Conservation (phyloP, 2,797 vertebrate genomes). For the Oophaga sylvatica region DNA sequence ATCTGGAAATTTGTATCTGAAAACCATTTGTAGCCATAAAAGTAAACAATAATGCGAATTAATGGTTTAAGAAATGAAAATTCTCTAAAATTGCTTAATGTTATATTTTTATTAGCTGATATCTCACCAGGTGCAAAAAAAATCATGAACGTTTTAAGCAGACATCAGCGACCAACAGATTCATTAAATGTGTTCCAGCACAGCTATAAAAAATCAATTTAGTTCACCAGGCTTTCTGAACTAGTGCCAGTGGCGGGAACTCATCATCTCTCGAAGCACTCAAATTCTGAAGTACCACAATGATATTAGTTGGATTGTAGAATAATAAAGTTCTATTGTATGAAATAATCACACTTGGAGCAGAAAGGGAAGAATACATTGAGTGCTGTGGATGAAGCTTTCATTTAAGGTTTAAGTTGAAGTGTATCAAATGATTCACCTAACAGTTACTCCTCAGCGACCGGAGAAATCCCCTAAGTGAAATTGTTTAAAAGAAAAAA, state of each 20-base stretch:
- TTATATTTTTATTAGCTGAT: slow-evolving; percentile 59
- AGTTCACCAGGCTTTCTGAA: slow-evolving; percentile 78
- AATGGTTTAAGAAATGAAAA: slow-evolving; percentile 37
- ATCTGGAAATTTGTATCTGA: neutral
- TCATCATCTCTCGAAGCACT: slow-evolving; percentile 65
- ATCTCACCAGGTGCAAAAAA: slow-evolving; percentile 63
- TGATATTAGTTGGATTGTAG: slow-evolving; percentile 27
- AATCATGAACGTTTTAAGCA: slow-evolving; percentile 70
- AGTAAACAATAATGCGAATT: slow-evolving; percentile 26
- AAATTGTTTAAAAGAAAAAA: slow-evolving; percentile 36
- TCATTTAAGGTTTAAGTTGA: slow-evolving; percentile 54
- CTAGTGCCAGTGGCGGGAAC: slow-evolving; percentile 71
- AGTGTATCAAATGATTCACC: slow-evolving; percentile 55
- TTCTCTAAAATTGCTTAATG: slow-evolving; percentile 22
- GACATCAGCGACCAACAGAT: slow-evolving; percentile 79
- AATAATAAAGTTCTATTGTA: slow-evolving; percentile 10
- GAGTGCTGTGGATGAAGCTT: neutral
- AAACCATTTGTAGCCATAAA: slow-evolving; percentile 4
- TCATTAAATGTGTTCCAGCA: slow-evolving; percentile 81
- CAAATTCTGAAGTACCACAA: slow-evolving; percentile 56
- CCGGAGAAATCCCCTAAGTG: slow-evolving; percentile 50
- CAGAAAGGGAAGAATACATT: slow-evolving; percentile 23
- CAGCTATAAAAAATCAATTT: slow-evolving; percentile 85
- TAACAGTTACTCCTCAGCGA: slow-evolving; percentile 44
- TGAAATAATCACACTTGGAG: neutral